Base-by-base conservation (phyloP, 2,113 vertebrate species). In the Osmerus mordax region DNA sequence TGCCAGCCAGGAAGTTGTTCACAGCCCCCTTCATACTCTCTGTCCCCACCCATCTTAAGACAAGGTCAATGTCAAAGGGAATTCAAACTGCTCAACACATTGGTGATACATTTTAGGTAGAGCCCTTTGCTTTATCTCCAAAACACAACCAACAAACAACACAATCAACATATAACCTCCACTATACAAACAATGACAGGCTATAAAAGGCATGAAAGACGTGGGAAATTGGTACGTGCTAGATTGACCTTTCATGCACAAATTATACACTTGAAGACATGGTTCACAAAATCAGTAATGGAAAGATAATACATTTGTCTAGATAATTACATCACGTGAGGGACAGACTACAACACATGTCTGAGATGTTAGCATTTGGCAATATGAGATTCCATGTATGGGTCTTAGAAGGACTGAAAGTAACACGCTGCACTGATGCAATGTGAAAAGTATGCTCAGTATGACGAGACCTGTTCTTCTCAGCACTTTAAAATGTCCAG, bases 1-100 rank as follows among this genome's bases (percentile, higher is more conserved):
- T 60, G 19, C 18, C 67, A 79, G 81, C 86, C 87, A 41, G 68
- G 79, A 85, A 89, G 84, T 83, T 90, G 88, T 90, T 89, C 85
- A 85, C 78, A 80, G 87, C 77, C 29, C 72, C 21, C 56, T 52
- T 28, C 65, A 54, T 52, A 29, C 52, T 21, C 58, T 47, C 9
- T 1, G 41, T 47, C 41, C 41, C 41, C 41, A 9, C 41, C 41
- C 41, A 47, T 47, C 41, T 47, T 47, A 47, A 19, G 77, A 65
- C 56, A 63, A 25, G 71, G 21, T 74, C 82, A 89, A 90, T 88
- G 89, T 87, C 87, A 88, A 41, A 72, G 68, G 73, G 80, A 80
- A 80, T 59, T 78, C 67, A 36, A 18, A 53, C 15, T 6, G 58
- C 28, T 28, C 1, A 28, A 62, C 60, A 29, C 23, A 32, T 29